Evolutionary conservation across 2,797 vertebrate genomes (phyloP).

Genomic region (Octomys mimax): DNA sequence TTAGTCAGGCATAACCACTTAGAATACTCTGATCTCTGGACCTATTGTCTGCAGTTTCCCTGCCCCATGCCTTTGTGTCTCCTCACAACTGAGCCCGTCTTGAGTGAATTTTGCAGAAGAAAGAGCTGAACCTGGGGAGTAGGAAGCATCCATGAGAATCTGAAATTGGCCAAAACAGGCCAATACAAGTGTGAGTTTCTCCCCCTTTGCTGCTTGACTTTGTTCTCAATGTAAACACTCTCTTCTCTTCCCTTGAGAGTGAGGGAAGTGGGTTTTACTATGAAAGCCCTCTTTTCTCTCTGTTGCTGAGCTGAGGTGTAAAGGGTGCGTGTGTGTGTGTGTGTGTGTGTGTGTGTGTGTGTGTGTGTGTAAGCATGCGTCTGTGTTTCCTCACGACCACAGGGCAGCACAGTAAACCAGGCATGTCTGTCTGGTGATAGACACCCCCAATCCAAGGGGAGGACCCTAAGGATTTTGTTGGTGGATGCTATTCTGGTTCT

Average conservation of each 20-base stretch:
- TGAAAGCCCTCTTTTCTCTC: constrained; percentile 34
- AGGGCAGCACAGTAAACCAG: background rate
- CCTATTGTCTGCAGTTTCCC: background rate
- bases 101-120: constrained; percentile 48
- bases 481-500: background rate
- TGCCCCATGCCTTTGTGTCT: background rate
- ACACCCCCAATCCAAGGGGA: fast-evolving
- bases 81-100: background rate
- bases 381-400: background rate
- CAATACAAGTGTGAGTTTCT: constrained; percentile 14
- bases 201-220: background rate
- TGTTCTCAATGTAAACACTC: constrained; percentile 55
- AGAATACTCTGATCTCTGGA: background rate
- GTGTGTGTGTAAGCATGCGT: background rate
- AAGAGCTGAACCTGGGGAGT: background rate
- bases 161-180: constrained; percentile 46
- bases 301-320: constrained; percentile 2
- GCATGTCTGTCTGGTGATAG: background rate
- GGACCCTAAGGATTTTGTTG: background rate
- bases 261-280: constrained; percentile 75
- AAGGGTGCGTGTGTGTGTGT: background rate
- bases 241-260: background rate
- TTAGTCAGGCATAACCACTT: constrained; percentile 4
- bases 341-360: background rate
- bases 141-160: background rate